A percentile compares a stretch with the other conserved stretches of the same genome.
Conservation (phyloP, 2,797 vertebrate species). For the Oryzias sinensis region DNA sequence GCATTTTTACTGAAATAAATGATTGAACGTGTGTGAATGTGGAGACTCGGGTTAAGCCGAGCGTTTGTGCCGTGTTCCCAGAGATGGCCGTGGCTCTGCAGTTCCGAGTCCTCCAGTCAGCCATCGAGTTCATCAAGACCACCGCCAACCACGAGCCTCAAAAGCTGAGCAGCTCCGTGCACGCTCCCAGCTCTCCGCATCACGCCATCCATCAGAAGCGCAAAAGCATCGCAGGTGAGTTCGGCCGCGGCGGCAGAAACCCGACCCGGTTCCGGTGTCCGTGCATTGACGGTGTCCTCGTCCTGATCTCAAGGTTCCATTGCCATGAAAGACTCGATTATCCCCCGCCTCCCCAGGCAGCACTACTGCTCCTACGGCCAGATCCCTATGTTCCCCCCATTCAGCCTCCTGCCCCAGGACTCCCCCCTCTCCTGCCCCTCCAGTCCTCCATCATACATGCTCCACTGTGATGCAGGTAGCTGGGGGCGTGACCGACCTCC, state of each 20-base stretch:
- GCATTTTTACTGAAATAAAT: no score
- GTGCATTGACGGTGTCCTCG: constrained; percentile 49
- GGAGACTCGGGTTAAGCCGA: not conserved
- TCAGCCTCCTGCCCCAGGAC: constrained; percentile 79
- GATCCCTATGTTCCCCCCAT: constrained; percentile 74
- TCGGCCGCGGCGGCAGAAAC: not conserved
- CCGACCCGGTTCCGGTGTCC: constrained; percentile 19
- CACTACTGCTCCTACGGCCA: constrained; percentile 82
- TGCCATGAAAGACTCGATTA: constrained; percentile 86
- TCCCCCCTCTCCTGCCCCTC: constrained; percentile 70
- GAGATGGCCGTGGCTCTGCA: constrained; percentile 94
- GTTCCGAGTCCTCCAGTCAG: constrained; percentile 91
- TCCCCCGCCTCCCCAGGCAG: constrained; percentile 76
- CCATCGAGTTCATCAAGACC: constrained; percentile 92
- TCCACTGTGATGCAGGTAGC: constrained; percentile 78
- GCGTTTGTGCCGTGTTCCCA: constrained; percentile 38
- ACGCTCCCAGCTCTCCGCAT: constrained; percentile 70
- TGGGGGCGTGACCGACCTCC: constrained; percentile 58
- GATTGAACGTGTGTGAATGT: no score
- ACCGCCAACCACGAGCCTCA: constrained; percentile 88
- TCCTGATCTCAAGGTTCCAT: constrained; percentile 82
- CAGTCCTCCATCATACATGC: constrained; percentile 68
- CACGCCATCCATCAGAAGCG: constrained; percentile 84
- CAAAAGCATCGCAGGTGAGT: constrained; percentile 90
- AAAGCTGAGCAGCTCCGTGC: constrained; percentile 72